A percentile compares a stretch with the other conserved stretches of the same genome.
These are phyloP conservation scores for Rotaria macrura DNA, from an alignment of 2,888 invertebrate genomes.

Conservation along the genomic window DNA sequence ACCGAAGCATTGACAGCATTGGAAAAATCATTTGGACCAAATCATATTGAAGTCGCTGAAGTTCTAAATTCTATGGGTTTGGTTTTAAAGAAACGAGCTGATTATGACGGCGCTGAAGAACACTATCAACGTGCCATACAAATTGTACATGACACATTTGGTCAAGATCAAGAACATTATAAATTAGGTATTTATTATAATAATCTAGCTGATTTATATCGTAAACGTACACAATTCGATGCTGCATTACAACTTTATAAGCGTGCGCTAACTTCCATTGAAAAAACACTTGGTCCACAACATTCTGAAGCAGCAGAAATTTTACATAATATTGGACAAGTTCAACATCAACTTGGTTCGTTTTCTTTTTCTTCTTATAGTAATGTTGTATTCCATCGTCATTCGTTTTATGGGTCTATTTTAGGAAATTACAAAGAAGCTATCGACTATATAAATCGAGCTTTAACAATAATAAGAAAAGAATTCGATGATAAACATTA, in stretches of 20 bases:
- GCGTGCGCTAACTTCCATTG: neutral
- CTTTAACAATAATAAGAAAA: neutral
- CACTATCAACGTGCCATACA: neutral
- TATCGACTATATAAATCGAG: neutral
- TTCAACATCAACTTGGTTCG: conserved; percentile 18
- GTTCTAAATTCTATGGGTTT: conserved; percentile 12
- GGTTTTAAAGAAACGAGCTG: conserved; percentile 1
- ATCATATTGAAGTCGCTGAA: conserved; percentile 12
- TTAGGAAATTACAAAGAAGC: neutral
- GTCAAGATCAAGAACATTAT: conserved; percentile 14
- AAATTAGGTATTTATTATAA: conserved; percentile 21
- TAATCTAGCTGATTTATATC: conserved; percentile 1
- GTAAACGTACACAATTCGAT: neutral
- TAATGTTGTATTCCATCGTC: neutral
- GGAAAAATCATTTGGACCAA: neutral
- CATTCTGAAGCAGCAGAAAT: conserved; percentile 20
- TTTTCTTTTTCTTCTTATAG: neutral
- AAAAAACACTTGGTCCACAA: conserved; percentile 1
- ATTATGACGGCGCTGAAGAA: neutral
- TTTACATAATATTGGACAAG: conserved; percentile 15
- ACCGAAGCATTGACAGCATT: neutral
- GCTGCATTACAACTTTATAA: neutral
- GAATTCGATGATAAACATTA: neutral
- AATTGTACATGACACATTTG: neutral
- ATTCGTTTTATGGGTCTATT: neutral